A percentile compares a stretch with the other conserved stretches of the same genome.
phyloP scores from a whole-genome alignment of 2,113 vertebrate species.

The Hoplias malabaricus region DNA sequence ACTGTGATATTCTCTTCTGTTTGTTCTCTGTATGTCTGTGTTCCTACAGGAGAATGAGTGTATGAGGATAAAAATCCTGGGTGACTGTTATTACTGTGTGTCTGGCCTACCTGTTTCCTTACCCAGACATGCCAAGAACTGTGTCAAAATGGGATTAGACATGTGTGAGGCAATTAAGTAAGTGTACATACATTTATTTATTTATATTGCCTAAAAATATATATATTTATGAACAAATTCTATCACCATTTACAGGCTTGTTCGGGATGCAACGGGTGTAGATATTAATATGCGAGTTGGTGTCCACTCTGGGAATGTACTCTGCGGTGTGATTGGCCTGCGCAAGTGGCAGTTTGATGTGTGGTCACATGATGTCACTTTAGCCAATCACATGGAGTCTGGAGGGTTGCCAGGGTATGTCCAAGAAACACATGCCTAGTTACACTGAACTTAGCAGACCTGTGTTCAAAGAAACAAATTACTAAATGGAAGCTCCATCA shows the following conservation, averaged over 20 bases:
- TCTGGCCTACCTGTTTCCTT: conserved; percentile 94
- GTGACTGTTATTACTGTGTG: conserved; percentile 98
- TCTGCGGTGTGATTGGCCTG: conserved; percentile 94
- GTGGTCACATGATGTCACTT: conserved; percentile 97
- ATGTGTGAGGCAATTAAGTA: conserved; percentile 99
- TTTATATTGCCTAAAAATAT: not conserved
- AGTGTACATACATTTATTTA: conserved; percentile 60
- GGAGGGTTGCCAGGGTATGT: conserved; percentile 92
- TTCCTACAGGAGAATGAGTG: conserved; percentile 91
- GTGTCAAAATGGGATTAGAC: conserved; percentile 98
- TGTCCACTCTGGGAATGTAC: conserved; percentile 95
- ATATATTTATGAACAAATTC: not conserved
- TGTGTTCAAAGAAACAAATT: not conserved
- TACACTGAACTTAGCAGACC: not conserved
- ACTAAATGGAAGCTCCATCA: too few species aligned
- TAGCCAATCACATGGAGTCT: conserved; percentile 98
- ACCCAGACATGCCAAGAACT: conserved; percentile 94
- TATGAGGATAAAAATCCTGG: conserved; percentile 98
- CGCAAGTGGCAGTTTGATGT: conserved; percentile 99
- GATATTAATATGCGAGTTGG: conserved; percentile 98
- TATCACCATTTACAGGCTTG: conserved; percentile 76
- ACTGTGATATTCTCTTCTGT: not conserved
- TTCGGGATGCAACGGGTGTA: conserved; percentile 91
- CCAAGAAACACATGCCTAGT: not conserved
- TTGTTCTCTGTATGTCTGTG: conserved; percentile 8